Base-by-base conservation (phyloP, 2,797 vertebrate genomes). In the Gallinago stenura region DNA sequence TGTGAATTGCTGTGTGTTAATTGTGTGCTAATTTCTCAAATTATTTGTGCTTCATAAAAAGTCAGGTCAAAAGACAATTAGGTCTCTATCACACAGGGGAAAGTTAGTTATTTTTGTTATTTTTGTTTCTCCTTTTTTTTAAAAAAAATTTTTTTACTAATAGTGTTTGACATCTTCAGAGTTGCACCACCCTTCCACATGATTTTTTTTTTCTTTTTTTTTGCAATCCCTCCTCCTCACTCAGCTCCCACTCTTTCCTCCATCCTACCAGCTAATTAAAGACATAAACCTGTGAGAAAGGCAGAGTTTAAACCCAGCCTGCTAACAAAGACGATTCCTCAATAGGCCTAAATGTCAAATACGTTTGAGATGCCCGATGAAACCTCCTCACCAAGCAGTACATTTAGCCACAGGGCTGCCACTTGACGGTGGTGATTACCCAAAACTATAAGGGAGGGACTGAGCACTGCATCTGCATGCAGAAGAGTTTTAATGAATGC, bases 191-290 rank as follows among this genome's bases (percentile, higher is more conserved):
- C 26, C 9, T 51, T 93, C 33, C 64, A 76, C 10, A 4, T 43
- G 48, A 88, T 89, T 96, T 96, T 90, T 64, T 81, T 70, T 72
- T 43, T 43, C 87, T 90, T 96, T 96, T 90, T 62, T 87, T 81
- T 70, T 72, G 30, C 61, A 95, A 90, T 24, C 37, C 26, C 12
- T 35, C 18, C 45, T 91, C 37, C 12, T 2, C 77, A 82, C 87
- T 94, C 81, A 91, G 43, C 30, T 70, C 82, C n/a, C 56, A 68
- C 60, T 85, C 57, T 70, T 96, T 86, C 8, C 20, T 82, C 82
- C 53, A 3, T 92, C 93, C 84, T 95, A 35, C 73, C 77, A 95
- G 86, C 72, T 97, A 95, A 97, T 93, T 96, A 97, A 97, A 93
- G 65, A 94, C 62, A 81, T 18, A 87, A 91, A 83, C 75, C 90